Evolutionary conservation across 2,797 vertebrate genomes (phyloP), one percentile per base, ranked within the genome.

Genomic region (Enteromius anoplus): DNA sequence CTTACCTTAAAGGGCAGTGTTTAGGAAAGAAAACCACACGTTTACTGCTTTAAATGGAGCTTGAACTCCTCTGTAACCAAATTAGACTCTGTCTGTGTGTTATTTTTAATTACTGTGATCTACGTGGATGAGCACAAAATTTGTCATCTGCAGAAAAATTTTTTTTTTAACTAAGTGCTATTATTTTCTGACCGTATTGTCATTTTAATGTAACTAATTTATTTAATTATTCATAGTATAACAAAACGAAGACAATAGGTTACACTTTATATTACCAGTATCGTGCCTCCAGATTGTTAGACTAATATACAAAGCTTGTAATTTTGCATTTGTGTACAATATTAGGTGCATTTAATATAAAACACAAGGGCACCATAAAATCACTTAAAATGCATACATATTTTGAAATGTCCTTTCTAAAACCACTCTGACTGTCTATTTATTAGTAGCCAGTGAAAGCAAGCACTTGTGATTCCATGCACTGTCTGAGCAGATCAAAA

Each of bases 31-130:
- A 65, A 75, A 37, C 21, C 29, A 15, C 47, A 51, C 6, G 19
- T 55, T 75, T 14, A 55, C 49, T 37, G 49, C 71, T 55, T 75
- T 12, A 55, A 55, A n/a, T 37, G 49, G 32, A 37, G 32, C 49
- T 55, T 55, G 21, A 73, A 53, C 17, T n/a, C 19, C 0, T 34
- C 29, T 34, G 72, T 58, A 19, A 58, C 34, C 51, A 40, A 75
- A 58, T 75, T 40, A 58, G 21, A 75, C 1, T 40, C 45, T 1
- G 23, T 55, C 34, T 55, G 45, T 75, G 12, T 42, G 0, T 45
- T 32, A 17, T 32, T 60, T 75, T 75, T 55, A 37, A 75, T 75
- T 37, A 55, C 34, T 37, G 11, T 23, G 32, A 75, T 75, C 51
- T 37, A 37, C 15, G 72, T 9, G 32, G 53, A 55, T 15, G 32